Conservation (phyloP, 2,113 vertebrate genomes). For the Dipodomys spectabilis region DNA sequence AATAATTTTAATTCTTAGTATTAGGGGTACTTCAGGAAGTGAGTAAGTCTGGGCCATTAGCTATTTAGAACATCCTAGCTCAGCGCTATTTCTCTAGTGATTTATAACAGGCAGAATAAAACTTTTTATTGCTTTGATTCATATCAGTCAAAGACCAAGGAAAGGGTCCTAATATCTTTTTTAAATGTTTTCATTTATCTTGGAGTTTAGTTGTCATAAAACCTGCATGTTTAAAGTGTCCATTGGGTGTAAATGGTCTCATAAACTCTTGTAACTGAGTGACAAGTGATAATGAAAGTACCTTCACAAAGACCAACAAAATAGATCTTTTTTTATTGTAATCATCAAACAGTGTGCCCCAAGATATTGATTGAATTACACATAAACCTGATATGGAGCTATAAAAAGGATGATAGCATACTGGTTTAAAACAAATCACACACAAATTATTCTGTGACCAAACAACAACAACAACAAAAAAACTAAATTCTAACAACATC, state of each 20-base stretch:
- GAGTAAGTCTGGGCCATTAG: background rate
- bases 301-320: conserved; percentile 82
- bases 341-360: conserved; percentile 84
- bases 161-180: conserved; percentile 85
- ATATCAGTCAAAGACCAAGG: conserved; percentile 84
- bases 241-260: conserved; percentile 82
- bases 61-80: background rate
- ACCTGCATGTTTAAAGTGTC: conserved; percentile 83
- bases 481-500: conserved; percentile 44
- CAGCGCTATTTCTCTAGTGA: conserved; percentile 23
- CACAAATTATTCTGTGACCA: conserved; percentile 34
- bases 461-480: conserved; percentile 11
- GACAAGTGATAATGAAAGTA: conserved; percentile 84
- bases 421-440: conserved; percentile 49
- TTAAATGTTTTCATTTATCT: conserved; percentile 86
- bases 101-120: conserved; percentile 49
- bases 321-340: conserved; percentile 84
- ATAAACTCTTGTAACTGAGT: conserved; percentile 85
- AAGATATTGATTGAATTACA: conserved; percentile 85
- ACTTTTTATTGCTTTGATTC: conserved; percentile 69
- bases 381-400: conserved; percentile 78
- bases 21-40: background rate
- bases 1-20: background rate
- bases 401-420: conserved; percentile 68
- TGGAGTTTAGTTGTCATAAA: conserved; percentile 84